Base-by-base conservation (phyloP, 2,888 invertebrate species). In the Chymomyza caudatula region DNA sequence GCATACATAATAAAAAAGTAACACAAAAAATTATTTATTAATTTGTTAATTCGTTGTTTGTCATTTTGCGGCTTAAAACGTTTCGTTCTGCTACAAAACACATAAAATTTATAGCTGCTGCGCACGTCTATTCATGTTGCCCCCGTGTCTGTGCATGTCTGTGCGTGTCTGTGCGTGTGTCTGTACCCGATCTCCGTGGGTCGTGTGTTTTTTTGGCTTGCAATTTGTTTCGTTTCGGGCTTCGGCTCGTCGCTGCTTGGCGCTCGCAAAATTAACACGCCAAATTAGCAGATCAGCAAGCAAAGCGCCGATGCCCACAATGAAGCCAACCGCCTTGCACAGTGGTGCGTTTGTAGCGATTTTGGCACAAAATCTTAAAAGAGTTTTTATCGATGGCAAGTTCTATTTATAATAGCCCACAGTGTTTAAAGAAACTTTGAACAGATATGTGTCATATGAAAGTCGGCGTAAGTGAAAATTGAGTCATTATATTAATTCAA, bases 11-110 rank as follows among this genome's bases (percentile, higher is more conserved):
- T 68, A 70, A 71, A 71, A 67, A 69, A 70, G 73, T 70, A 63
- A 64, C 67, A 69, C 59, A 66, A 77, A 80, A 78, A 78, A 80
- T 81, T 85, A 84, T 85, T 84, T 84, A 84, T 84, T 85, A 84
- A 84, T 84, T 85, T 84, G 83, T 83, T 84, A 84, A 84, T 85
- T 84, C 83, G 81, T 76, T 85, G 85, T 83, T 84, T 84, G 83
- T 84, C 85, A 84, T 84, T 85, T 84, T 71, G 85, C 79, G 83
- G 83, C 83, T 85, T 84, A 84, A 37, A 84, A 83, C 83, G 83
- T 84, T 85, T 84, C 86, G 84, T 84, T 85, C 80, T 84, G 84
- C 82, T 74, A 77, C 78, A 77, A 83, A 83, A 77, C 77, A 77
- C 78, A 83, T 60, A 29, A 73, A 83, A 83, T 83, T 83, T 83